phyloP scores from a whole-genome alignment of 2,113 vertebrate species.

The Hippopotamus amphibius region DNA sequence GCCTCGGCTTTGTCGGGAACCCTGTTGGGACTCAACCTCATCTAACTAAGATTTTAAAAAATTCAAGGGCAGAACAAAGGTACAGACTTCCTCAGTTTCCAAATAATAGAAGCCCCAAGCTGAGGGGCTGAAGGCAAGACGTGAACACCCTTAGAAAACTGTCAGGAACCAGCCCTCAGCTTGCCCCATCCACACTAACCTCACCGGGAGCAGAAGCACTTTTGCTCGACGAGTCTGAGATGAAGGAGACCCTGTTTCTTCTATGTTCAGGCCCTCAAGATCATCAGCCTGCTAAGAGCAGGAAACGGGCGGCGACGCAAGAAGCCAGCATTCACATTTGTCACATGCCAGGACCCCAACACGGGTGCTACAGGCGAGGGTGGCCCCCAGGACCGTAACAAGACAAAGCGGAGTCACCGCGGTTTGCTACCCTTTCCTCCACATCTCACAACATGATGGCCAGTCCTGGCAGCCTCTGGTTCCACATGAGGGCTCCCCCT shows the following conservation, averaged over 20 bases:
- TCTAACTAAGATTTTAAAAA: not conserved
- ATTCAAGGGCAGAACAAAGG: not conserved
- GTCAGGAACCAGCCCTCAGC: not conserved
- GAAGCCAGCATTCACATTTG: fast-evolving
- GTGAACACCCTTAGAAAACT: not conserved
- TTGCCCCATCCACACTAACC: not conserved
- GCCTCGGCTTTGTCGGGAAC: not conserved
- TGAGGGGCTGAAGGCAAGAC: not conserved
- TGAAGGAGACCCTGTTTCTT: not conserved
- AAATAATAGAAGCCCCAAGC: not conserved
- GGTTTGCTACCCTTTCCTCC: not conserved
- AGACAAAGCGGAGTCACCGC: not conserved
- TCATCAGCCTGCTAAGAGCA: not conserved
- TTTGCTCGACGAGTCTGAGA: not conserved
- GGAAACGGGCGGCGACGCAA: not conserved
- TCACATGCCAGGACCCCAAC: fast-evolving
- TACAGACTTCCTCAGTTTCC: not conserved
- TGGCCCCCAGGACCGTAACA: not conserved
- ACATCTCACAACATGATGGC: not conserved
- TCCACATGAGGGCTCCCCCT: not conserved
- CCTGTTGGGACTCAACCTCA: not conserved
- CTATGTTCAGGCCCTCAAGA: not conserved
- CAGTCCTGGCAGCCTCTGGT: not conserved
- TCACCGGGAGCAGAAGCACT: not conserved
- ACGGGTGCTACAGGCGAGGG: not conserved